Conservation (phyloP, 1,140 invertebrate genomes). For the Drosophila mojavensis region DNA sequence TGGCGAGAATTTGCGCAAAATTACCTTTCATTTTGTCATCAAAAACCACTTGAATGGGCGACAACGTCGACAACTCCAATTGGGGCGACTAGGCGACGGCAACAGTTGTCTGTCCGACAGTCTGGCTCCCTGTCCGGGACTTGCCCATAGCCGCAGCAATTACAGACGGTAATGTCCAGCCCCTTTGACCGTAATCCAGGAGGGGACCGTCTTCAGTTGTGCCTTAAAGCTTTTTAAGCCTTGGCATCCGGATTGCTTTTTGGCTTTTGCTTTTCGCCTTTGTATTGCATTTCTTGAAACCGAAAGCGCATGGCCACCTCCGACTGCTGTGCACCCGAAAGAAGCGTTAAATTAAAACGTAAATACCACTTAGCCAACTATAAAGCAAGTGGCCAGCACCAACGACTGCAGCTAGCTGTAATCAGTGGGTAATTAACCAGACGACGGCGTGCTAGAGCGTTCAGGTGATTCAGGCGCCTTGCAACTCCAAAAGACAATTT, state of each 20-base stretch:
- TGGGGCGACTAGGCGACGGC: conserved; percentile 2
- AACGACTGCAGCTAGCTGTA: conserved; percentile 47
- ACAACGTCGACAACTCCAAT: conserved; percentile 14
- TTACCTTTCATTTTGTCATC: conserved; percentile 83
- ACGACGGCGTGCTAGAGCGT: conserved; percentile 41
- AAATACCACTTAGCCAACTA: conserved; percentile 78
- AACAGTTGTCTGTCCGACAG: conserved; percentile 23
- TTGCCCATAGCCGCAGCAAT: conserved; percentile 67
- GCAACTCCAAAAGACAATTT: conserved; percentile 68
- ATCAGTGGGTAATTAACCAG: conserved; percentile 77
- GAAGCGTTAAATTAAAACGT: conserved; percentile 82
- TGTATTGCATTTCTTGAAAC: conserved; percentile 71
- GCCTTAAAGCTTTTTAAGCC: conserved; percentile 67
- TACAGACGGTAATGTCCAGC: conserved; percentile 69
- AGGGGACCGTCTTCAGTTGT: conserved; percentile 47
- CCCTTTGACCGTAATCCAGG: conserved; percentile 12
- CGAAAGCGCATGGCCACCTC: conserved; percentile 59
- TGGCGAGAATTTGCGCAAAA: conserved; percentile 66
- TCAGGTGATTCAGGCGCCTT: conserved; percentile 59
- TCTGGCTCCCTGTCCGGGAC: conserved; percentile 24
- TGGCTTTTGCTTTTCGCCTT: conserved; percentile 51
- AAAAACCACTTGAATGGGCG: conserved; percentile 81
- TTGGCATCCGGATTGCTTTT: conserved; percentile 57
- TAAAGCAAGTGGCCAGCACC: conserved; percentile 66
- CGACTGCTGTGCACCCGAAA: conserved; percentile 17